Evolutionary conservation across 1,140 invertebrate genomes (phyloP).

Genomic region (Drosophila pallidifrons): DNA sequence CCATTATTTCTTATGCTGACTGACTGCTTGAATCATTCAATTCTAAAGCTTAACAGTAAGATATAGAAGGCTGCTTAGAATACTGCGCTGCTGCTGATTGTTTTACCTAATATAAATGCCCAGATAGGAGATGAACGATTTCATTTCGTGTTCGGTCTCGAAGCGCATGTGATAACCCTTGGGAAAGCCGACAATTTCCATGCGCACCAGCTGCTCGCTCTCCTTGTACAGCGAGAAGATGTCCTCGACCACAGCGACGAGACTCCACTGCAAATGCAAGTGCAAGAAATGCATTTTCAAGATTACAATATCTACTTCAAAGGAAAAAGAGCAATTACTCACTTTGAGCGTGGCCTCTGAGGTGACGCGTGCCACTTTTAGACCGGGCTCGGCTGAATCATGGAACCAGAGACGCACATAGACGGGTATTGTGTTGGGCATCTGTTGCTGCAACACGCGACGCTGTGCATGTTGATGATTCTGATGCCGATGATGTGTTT

Average conservation of each 20-base stretch:
- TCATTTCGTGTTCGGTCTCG: slow-evolving; percentile 63
- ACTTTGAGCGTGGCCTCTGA: slow-evolving; percentile 73
- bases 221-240: slow-evolving; percentile 86
- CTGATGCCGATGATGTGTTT: slow-evolving; percentile 5
- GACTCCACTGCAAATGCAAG: slow-evolving; percentile 87
- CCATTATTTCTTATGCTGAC: too few relatives aligned
- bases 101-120: slow-evolving; percentile 93
- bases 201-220: slow-evolving; percentile 49
- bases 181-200: slow-evolving; percentile 74
- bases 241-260: slow-evolving; percentile 92
- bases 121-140: slow-evolving; percentile 93
- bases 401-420: slow-evolving; percentile 90
- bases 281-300: slow-evolving; percentile 19
- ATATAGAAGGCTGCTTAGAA: too few relatives aligned
- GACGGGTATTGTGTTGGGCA: slow-evolving; percentile 84
- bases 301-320: too few relatives aligned
- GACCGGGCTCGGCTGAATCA: slow-evolving; percentile 88
- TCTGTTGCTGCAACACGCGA: slow-evolving; percentile 21
- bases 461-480: not conserved
- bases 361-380: slow-evolving; percentile 86
- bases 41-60: too few relatives aligned
- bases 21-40: too few relatives aligned
- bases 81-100: too few relatives aligned
- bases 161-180: slow-evolving; percentile 77
- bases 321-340: not conserved